Evolutionary conservation across 1,140 invertebrate genomes (phyloP), one percentile per base, ranked within the genome.

Genomic region (Cyrtorhinus lividipennis): DNA sequence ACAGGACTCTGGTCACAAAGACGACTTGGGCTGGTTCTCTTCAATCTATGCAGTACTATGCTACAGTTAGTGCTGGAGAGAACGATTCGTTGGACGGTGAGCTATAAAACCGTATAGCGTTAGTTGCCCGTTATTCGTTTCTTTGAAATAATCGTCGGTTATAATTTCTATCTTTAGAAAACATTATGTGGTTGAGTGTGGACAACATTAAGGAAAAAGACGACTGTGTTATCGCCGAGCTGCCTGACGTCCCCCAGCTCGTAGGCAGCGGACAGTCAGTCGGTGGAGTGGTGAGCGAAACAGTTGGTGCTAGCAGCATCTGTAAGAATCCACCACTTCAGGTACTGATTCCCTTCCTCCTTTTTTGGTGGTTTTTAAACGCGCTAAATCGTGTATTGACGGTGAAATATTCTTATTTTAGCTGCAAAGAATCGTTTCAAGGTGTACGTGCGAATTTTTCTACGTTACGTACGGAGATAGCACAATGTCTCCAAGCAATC

Each of bases 21-120:
- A 92, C 89, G 1, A 95, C 94, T 0, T 98, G 95, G 93, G 84
- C 90, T 57, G 93, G 94, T 8, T 84, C 88, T 61, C 78, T 99
- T 1, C 92, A 96, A 72, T 94, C 93, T 74, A 97, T 99, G 93
- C 94, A 97, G 81, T 98, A 98, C 76, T 98, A 98, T 78, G 93
- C 93, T 1, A 97, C 94, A 25, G 93, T 97, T 24, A 90, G 86
- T 72, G 79, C 80, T 38, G 88, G 87, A 13, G 85, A 88, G 69
- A 80, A 82, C 44, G 86, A 90, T 74, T 83, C 83, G 13, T 73
- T 82, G 13, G 68, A 70, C 67, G 69, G 70, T 69, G 62, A 65
- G 44, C 64, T 63, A 18, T 38, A 20, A 3, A 53, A 59, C 62
- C 12, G n/a, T n/a, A n/a, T 62, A 48, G n/a, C 20, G 5, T 56